Conservation (phyloP, 2,888 invertebrate species). For the Ypsolopha sequella region DNA sequence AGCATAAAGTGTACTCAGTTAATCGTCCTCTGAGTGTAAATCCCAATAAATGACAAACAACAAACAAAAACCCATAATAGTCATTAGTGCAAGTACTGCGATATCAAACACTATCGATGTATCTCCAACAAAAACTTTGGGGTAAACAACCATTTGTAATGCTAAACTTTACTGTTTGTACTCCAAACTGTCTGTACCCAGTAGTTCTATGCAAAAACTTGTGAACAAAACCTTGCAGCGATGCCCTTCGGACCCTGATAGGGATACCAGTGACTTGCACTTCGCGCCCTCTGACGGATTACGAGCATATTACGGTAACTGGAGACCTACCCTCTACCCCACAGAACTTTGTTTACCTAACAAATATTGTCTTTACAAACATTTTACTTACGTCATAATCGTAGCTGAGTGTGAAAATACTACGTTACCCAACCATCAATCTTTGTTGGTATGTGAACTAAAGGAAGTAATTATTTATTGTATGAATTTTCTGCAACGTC, state of each 20-base stretch:
- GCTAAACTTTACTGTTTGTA: conserved; percentile 8
- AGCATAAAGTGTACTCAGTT: no score
- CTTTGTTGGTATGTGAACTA: background rate
- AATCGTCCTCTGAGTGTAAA: background rate
- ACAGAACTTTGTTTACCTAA: conserved; percentile 32
- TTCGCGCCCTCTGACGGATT: conserved; percentile 40
- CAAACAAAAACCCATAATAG: background rate
- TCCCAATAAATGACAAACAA: background rate
- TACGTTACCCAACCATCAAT: conserved; percentile 14
- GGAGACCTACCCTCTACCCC: conserved; percentile 23
- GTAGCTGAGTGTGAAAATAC: conserved; percentile 26
- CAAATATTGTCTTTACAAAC: conserved; percentile 57
- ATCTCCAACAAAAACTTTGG: conserved; percentile 8
- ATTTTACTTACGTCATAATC: conserved; percentile 39
- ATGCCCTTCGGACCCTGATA: conserved; percentile 33
- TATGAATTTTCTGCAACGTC: background rate
- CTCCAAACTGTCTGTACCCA: conserved; percentile 8
- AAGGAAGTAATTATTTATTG: background rate
- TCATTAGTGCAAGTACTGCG: background rate
- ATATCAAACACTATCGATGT: conserved; percentile 1
- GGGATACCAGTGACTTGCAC: conserved; percentile 70
- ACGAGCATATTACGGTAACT: conserved; percentile 48
- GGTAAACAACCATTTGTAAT: conserved; percentile 17
- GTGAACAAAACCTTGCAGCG: conserved; percentile 40
- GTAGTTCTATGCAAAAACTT: conserved; percentile 46